Conservation (phyloP, 2,888 invertebrate species). For the Thera obeliscata region DNA sequence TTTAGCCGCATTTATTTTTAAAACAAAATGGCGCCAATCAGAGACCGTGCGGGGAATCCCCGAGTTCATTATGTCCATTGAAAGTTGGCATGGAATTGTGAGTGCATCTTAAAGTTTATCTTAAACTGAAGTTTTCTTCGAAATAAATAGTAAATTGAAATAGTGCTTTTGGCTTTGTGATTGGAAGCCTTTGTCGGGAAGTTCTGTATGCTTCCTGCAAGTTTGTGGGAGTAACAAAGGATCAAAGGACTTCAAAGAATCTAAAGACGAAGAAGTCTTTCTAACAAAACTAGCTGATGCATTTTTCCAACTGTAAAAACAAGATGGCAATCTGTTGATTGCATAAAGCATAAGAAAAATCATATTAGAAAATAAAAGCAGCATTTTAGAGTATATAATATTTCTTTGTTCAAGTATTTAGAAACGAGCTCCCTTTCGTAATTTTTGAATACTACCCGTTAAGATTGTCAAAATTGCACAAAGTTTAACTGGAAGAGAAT, state of each 20-base stretch:
- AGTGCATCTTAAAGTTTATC: conserved; percentile 18
- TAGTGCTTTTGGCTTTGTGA: conserved; percentile 21
- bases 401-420: no score
- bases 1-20: conserved; percentile 17
- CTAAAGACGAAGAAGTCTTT: background rate
- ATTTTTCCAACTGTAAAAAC: no score
- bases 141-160: conserved; percentile 34
- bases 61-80: conserved; percentile 61
- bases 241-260: background rate
- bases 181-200: conserved; percentile 17
- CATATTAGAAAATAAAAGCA: no score
- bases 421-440: no score
- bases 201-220: conserved; percentile 8
- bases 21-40: conserved; percentile 31
- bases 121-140: conserved; percentile 32
- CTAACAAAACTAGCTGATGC: no score
- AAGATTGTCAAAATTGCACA: no score
- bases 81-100: conserved; percentile 52
- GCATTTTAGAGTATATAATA: no score
- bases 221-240: background rate
- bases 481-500: no score
- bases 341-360: no score
- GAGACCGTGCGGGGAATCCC: conserved; percentile 55
- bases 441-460: no score
- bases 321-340: no score